A percentile compares a stretch with the other conserved stretches of the same genome.
Evolutionary conservation across 1,140 invertebrate genomes (phyloP).

Genomic region (Zaprionus africanus): DNA sequence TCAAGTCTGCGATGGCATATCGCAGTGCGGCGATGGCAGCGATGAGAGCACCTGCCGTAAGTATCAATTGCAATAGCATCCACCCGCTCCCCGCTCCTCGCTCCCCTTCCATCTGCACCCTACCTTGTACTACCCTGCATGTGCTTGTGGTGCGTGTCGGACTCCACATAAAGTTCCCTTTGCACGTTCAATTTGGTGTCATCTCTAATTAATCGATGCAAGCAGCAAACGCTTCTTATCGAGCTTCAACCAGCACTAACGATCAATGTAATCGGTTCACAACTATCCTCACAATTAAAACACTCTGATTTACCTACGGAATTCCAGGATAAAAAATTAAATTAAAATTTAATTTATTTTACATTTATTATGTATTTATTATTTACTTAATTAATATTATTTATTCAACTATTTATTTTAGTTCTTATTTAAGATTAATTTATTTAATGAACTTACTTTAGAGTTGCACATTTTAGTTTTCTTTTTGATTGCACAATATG

Average conservation of each 20-base stretch:
- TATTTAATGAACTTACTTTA: not conserved
- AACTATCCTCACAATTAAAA: not conserved
- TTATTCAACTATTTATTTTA: not conserved
- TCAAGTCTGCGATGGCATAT: constrained; percentile 88
- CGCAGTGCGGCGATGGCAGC: constrained; percentile 90
- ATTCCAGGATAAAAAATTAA: no score
- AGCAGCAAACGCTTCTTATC: not conserved
- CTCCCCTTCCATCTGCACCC: not conserved
- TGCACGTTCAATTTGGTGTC: not conserved
- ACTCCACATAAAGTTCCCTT: not conserved
- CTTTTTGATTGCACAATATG: not conserved
- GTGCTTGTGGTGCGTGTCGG: not conserved
- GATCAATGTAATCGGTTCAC: not conserved
- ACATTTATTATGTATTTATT: no score
- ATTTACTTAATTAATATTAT: not conserved
- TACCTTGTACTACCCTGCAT: not conserved
- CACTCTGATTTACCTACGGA: no score
- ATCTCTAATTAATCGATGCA: not conserved
- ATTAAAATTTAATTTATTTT: no score
- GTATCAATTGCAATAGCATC: constrained; percentile 39
- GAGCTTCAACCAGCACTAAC: not conserved
- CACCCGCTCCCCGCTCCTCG: not conserved
- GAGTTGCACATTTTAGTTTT: not conserved
- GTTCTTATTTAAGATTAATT: not conserved
- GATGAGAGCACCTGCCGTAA: constrained; percentile 89